phyloP scores from a whole-genome alignment of 1,140 invertebrate genomes.

The Harpegnathos saltator region DNA sequence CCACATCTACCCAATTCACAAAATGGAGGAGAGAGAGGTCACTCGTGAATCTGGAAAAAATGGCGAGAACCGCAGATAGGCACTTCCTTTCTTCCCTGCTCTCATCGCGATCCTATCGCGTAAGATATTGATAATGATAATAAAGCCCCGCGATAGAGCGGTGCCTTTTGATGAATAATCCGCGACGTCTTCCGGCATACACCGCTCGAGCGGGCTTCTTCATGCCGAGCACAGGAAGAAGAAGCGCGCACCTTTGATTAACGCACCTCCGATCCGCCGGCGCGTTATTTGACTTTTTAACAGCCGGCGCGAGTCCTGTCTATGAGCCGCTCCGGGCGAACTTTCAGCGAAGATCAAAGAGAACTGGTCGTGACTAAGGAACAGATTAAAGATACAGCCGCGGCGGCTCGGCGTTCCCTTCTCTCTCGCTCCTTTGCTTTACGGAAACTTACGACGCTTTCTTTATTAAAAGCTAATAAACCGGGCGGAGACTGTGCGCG shows the following conservation, averaged over 20 bases:
- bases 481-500: constrained; percentile 20
- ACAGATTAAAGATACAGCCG: constrained; percentile 46
- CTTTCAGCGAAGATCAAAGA: constrained; percentile 55
- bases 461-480: constrained; percentile 61
- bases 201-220: background rate
- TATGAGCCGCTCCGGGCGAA: constrained; percentile 43
- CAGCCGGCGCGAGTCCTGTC: constrained; percentile 24
- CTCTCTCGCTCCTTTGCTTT: constrained; percentile 26
- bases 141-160: background rate
- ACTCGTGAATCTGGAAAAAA: constrained; percentile 3
- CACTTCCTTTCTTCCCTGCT: background rate
- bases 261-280: constrained; percentile 20
- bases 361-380: constrained; percentile 41
- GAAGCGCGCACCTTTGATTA: constrained; percentile 40
- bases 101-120: background rate
- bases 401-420: background rate
- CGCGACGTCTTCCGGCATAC: background rate
- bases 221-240: background rate
- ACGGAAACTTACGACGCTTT: constrained; percentile 41
- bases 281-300: constrained; percentile 59
- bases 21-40: background rate
- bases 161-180: constrained; percentile 49
- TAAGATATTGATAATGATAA: constrained; percentile 3
- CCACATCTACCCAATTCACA: too few relatives aligned
- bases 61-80: background rate